Conservation (phyloP, 2,113 vertebrate species). For the Anseranas semipalmata region DNA sequence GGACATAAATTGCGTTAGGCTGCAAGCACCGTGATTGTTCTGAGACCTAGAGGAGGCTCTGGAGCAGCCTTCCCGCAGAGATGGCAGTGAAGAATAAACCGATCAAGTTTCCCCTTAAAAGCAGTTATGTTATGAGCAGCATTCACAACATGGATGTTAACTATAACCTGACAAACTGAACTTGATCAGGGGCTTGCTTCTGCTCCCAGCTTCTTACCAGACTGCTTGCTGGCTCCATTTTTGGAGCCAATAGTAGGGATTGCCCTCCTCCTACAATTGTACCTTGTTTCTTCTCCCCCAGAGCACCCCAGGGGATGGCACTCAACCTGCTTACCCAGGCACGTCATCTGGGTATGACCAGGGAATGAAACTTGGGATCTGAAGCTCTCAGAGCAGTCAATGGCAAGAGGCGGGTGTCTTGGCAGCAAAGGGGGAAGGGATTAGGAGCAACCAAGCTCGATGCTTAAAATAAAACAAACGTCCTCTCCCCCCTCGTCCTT, state of each 20-base stretch:
- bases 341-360: not conserved
- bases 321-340: not conserved
- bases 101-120: not conserved
- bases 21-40: not conserved
- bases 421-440: slow-evolving; percentile 40
- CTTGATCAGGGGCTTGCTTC: not conserved
- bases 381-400: not conserved
- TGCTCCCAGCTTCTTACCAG: rapidly evolving
- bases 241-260: rapidly evolving
- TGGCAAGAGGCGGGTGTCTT: slow-evolving; percentile 1
- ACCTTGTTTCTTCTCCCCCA: not conserved
- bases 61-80: not conserved
- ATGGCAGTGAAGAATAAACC: not conserved
- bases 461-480: slow-evolving; percentile 63
- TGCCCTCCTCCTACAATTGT: not conserved
- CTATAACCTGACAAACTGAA: not conserved
- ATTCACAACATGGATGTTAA: not conserved
- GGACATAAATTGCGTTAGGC: rapidly evolving
- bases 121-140: not conserved
- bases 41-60: rapidly evolving
- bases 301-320: not conserved
- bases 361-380: slow-evolving; percentile 30
- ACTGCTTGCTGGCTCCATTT: rapidly evolving
- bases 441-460: slow-evolving; percentile 58
- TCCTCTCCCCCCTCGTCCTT: not conserved